Evolutionary conservation across 2,797 vertebrate species (phyloP).

Genomic region (Gobio occitaniae): DNA sequence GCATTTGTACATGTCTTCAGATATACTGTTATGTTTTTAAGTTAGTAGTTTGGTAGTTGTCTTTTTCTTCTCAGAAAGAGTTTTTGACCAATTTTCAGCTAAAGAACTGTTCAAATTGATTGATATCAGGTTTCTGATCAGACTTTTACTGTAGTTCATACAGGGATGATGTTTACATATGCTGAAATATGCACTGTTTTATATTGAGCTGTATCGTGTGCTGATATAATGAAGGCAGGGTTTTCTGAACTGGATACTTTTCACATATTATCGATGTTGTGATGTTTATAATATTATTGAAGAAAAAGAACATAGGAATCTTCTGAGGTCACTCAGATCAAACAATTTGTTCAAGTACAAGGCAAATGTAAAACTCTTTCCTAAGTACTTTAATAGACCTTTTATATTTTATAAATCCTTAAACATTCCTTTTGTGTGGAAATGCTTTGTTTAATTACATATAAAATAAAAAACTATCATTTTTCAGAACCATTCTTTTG

Average conservation of each 20-base stretch:
- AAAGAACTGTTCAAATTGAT: background rate
- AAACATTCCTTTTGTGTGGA: background rate
- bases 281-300: background rate
- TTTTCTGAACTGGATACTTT: background rate
- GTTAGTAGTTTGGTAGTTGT: background rate
- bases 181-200: conserved; percentile 6
- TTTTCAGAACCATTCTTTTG: background rate
- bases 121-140: conserved; percentile 17
- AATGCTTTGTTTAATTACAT: background rate
- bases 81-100: background rate
- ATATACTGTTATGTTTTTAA: background rate
- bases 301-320: background rate
- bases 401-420: conserved; percentile 8
- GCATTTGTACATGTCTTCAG: background rate
- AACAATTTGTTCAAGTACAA: background rate
- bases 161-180: conserved; percentile 19
- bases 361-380: background rate
- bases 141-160: background rate
- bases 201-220: background rate
- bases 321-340: background rate
- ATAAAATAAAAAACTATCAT: background rate
- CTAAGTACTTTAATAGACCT: background rate
- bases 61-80: background rate
- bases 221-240: background rate
- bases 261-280: background rate